A percentile compares a stretch with the other conserved stretches of the same genome.
These are phyloP conservation scores for Ommatoiulus sabulosus DNA, from an alignment of 2,888 invertebrate species.

Conservation along the genomic window DNA sequence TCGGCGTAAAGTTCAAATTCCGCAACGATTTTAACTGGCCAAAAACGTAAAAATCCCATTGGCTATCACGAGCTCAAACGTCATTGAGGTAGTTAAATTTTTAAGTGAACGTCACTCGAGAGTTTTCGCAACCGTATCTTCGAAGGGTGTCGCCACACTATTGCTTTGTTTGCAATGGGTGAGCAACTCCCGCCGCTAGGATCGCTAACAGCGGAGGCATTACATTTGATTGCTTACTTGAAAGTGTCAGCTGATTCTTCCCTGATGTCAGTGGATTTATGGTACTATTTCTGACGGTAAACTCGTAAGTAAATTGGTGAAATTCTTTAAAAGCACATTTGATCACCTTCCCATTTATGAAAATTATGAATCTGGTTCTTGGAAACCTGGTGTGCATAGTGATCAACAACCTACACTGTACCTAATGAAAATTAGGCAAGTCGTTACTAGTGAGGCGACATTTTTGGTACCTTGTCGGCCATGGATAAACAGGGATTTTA, in stretches of 20 bases:
- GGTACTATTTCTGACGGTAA: neutral
- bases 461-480: too few relatives aligned
- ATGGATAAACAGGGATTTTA: too few relatives aligned
- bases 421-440: neutral
- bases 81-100: neutral
- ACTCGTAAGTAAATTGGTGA: neutral
- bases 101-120: neutral
- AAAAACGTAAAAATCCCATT: neutral
- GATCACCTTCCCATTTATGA: neutral
- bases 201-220: neutral
- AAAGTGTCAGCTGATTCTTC: slow-evolving; percentile 30
- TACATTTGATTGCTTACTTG: neutral
- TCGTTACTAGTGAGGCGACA: neutral
- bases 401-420: too few relatives aligned
- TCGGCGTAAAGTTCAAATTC: neutral
- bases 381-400: neutral
- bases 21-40: neutral
- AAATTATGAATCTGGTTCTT: neutral
- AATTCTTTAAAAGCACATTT: neutral
- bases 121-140: neutral
- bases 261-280: neutral
- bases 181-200: neutral
- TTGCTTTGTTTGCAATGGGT: too few relatives aligned
- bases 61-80: neutral
- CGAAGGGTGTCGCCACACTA: too few relatives aligned